Conservation (phyloP, 2,113 vertebrate species). For the Erpornis zantholeuca region DNA sequence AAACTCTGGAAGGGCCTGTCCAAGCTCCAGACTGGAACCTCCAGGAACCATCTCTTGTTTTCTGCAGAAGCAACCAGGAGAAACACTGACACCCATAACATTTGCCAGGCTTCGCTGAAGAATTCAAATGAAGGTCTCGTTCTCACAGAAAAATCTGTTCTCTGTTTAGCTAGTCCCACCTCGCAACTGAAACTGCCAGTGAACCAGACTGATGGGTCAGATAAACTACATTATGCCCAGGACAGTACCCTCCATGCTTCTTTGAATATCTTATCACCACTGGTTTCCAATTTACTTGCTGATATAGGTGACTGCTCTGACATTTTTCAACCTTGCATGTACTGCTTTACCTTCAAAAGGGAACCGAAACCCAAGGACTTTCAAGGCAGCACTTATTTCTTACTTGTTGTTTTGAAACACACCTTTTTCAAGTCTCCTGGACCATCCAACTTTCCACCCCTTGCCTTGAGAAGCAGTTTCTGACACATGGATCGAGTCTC, state of each 20-base stretch:
- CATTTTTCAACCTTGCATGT: constrained; percentile 30
- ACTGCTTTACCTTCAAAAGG: constrained; percentile 33
- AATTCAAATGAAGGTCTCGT: neutral
- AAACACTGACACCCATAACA: neutral
- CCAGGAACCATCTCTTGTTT: neutral
- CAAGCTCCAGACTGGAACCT: neutral
- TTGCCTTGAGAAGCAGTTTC: neutral
- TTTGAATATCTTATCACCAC: neutral
- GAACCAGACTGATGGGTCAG: neutral
- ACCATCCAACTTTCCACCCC: neutral
- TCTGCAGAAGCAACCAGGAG: constrained; percentile 9
- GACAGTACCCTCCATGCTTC: neutral
- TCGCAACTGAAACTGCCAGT: neutral
- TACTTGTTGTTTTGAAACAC: neutral
- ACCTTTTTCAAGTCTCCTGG: neutral
- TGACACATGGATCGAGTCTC: neutral
- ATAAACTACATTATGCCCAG: neutral
- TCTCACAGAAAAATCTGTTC: constrained; percentile 14
- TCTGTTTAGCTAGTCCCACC: neutral
- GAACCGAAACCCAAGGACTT: constrained; percentile 57
- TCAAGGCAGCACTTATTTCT: constrained; percentile 34
- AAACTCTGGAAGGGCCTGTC: accelerated
- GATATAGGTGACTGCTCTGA: constrained; percentile 33
- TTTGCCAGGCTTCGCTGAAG: neutral
- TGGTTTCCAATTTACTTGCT: constrained; percentile 21